Evolutionary conservation across 2,797 vertebrate species (phyloP).

Genomic region (Pitangus sulphuratus): DNA sequence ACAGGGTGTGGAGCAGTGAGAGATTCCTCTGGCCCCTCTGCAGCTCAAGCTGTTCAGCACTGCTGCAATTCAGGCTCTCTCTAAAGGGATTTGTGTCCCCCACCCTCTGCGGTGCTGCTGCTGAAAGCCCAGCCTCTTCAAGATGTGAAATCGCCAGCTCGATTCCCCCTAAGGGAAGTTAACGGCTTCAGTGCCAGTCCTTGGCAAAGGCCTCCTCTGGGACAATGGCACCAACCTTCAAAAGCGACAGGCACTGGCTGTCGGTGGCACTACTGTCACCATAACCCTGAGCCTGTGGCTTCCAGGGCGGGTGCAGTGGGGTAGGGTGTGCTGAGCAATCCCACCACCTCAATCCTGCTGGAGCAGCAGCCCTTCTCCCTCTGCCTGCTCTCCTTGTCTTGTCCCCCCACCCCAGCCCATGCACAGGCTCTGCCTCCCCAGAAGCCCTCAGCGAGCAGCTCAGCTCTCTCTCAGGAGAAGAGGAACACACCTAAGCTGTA

Average conservation of each 20-base stretch:
- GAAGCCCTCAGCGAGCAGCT: accelerated
- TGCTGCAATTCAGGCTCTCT: not conserved
- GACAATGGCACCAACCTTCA: not conserved
- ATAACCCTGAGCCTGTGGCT: not conserved
- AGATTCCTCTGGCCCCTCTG: constrained; percentile 22
- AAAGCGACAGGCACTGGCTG: not conserved
- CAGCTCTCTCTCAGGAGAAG: not conserved
- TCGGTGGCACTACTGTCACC: accelerated
- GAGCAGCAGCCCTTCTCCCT: not conserved
- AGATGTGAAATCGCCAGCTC: not conserved
- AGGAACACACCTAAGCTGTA: not conserved
- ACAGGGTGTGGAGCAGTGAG: constrained; percentile 43
- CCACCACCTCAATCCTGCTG: not conserved
- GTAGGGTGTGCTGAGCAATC: not conserved
- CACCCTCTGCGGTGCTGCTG: not conserved
- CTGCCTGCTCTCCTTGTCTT: not conserved
- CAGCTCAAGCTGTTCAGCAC: constrained; percentile 21
- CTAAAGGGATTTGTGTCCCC: not conserved
- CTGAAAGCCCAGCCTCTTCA: not conserved
- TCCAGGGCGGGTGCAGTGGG: accelerated
- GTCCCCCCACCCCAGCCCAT: not conserved
- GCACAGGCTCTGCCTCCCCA: not conserved
- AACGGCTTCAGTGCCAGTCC: constrained; percentile 10
- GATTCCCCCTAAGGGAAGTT: not conserved
- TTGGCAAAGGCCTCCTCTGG: not conserved